These are phyloP conservation scores for Nannospalax galili DNA, from an alignment of 2,113 vertebrate genomes.

Conservation along the genomic window DNA sequence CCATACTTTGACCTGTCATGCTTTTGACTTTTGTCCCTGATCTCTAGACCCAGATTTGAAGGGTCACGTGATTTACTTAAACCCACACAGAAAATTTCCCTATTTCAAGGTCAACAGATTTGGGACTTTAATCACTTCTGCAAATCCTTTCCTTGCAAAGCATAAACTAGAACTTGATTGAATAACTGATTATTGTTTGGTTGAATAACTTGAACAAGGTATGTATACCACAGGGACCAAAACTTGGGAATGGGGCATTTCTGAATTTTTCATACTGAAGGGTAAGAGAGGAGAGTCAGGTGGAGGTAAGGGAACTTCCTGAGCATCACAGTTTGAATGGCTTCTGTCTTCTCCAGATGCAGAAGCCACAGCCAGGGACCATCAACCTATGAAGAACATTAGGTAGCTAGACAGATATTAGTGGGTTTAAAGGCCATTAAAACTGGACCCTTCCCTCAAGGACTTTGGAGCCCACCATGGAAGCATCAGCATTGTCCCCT, in stretches of 20 bases:
- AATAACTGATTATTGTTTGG: not conserved
- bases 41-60: not conserved
- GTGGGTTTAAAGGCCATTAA: not conserved
- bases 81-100: conserved; percentile 17
- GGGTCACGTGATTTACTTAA: not conserved
- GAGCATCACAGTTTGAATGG: not conserved
- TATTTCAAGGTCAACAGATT: conserved; percentile 19
- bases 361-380: not conserved
- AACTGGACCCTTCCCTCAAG: not conserved
- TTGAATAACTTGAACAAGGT: not conserved
- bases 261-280: not conserved
- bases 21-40: not conserved
- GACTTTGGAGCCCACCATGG: not conserved
- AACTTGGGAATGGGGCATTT: not conserved
- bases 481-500: too few relatives aligned
- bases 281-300: not conserved
- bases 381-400: not conserved
- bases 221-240: not conserved
- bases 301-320: not conserved
- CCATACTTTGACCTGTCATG: not conserved
- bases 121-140: conserved; percentile 17
- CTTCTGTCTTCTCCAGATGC: not conserved
- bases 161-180: not conserved
- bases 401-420: not conserved
- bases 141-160: not conserved